phyloP scores from a whole-genome alignment of 1,140 invertebrate genomes.

The Pachyrhynchus sulphureomaculatus region DNA sequence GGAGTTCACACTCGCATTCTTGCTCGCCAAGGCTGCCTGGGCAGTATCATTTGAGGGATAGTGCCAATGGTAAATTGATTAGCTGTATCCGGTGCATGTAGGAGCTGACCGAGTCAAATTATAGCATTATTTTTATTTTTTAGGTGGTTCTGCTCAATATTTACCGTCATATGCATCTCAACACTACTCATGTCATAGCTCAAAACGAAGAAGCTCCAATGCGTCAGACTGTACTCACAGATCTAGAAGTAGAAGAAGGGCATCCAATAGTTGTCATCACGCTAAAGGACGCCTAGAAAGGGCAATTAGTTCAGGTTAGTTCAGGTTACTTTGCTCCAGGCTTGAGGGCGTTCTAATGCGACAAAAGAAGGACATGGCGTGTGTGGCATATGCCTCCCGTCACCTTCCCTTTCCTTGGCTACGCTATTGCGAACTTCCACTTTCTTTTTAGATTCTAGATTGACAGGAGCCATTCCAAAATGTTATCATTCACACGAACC shows the following conservation, averaged over 20 bases:
- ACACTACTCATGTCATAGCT: slow-evolving; percentile 17
- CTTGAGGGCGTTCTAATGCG: too few species aligned
- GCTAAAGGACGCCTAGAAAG: slow-evolving; percentile 43
- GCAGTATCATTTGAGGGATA: slow-evolving; percentile 17
- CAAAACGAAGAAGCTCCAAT: slow-evolving; percentile 46
- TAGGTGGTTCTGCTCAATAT: slow-evolving; percentile 41
- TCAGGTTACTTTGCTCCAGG: too few species aligned
- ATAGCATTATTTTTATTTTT: too few species aligned
- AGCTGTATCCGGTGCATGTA: too few species aligned
- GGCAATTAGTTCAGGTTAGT: slow-evolving; percentile 44
- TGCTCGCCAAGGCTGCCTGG: slow-evolving; percentile 28
- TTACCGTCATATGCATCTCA: slow-evolving; percentile 26
- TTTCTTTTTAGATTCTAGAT: slow-evolving; percentile 39
- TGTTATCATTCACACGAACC: slow-evolving; percentile 41
- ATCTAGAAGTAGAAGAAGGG: slow-evolving; percentile 39
- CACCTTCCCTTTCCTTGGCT: too few species aligned
- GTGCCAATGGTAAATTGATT: slow-evolving; percentile 15
- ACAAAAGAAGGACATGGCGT: too few species aligned
- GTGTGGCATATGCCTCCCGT: too few species aligned
- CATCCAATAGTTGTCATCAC: slow-evolving; percentile 32
- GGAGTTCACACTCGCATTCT: slow-evolving; percentile 42
- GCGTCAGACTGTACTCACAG: slow-evolving; percentile 48
- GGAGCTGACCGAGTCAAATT: too few species aligned
- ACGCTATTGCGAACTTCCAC: too few species aligned
- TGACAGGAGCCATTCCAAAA: slow-evolving; percentile 44